Percentiles rank a stretch among this genome's conserved stretches.
These are phyloP conservation scores for Polyodon spathula DNA, from an alignment of 2,113 vertebrate genomes.

Conservation along the genomic window DNA sequence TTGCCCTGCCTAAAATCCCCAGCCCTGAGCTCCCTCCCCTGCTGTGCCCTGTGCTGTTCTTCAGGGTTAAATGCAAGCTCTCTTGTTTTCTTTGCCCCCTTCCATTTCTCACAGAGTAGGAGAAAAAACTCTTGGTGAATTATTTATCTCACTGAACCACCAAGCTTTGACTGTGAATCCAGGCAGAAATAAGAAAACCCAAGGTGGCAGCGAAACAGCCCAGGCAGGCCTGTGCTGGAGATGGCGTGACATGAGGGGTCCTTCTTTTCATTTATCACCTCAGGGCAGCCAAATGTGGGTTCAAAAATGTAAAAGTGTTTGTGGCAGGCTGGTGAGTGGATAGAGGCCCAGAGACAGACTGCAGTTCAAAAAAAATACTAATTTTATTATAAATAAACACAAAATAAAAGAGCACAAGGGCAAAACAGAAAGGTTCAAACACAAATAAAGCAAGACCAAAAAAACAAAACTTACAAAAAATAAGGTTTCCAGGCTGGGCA, in stretches of 20 bases:
- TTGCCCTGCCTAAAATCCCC: not conserved
- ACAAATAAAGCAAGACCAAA: too few relatives aligned
- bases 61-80: not conserved
- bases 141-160: slow-evolving; percentile 45
- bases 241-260: too few relatives aligned
- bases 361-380: too few relatives aligned
- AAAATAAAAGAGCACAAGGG: too few relatives aligned
- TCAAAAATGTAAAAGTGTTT: not conserved
- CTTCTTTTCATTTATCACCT: not conserved
- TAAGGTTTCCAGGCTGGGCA: too few relatives aligned
- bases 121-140: slow-evolving; percentile 39
- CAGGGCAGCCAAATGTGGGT: not conserved
- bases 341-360: too few relatives aligned
- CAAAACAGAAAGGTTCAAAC: too few relatives aligned
- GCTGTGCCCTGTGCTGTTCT: not conserved
- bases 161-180: slow-evolving; percentile 44
- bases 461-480: too few relatives aligned
- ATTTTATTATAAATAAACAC: too few relatives aligned
- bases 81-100: slow-evolving; percentile 2
- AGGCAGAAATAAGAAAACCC: slow-evolving; percentile 38
- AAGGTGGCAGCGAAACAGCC: too few relatives aligned
- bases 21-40: not conserved
- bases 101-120: slow-evolving; percentile 14
- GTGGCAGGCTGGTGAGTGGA: too few relatives aligned
- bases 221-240: too few relatives aligned